Evolutionary conservation across 2,113 vertebrate species (phyloP), one percentile per base, ranked within the genome.

Genomic region (Sula dactylatra): DNA sequence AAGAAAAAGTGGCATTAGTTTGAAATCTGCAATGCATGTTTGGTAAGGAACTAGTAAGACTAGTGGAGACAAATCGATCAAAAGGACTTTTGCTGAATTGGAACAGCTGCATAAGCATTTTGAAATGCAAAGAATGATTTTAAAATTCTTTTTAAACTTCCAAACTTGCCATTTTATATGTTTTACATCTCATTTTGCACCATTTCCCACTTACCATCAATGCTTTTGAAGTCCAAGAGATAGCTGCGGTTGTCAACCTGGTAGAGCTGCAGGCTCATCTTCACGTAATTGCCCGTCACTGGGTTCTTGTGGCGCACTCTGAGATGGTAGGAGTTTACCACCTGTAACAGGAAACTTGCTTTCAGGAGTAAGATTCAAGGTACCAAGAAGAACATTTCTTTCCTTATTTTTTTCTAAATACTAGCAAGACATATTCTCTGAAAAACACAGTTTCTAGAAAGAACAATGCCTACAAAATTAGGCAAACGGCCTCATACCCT

Each of bases 231-330:
- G 97, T 99, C 99, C 90, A 99, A 98, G 82, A 99, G 99, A 94
- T 99, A 99, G 96, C 99, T 99, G 93, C 99, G 99, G 94, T 98
- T 99, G 98, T 99, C 99, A 94, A 99, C 99, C 96, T 99, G 99
- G 97, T 99, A 99, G n/a, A 99, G 99, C 96, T 99, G 99, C 87
- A 99, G 98, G 94, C 99, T 99, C 99, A 99, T 99, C 97, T 99
- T 99, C 96, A 99, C 99, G 22, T 99, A 98, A 92, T 98, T 99
- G 54, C 99, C 99, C 0, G 99, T 99, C 50, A 99, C 99, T 1
- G 99, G 99, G 94, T 99, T 99, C 98, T 98, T 99, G 92, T 98
- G 98, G 54, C 99, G 98, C 86, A 99, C 99, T 54, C 99, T 97
- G 84, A 99, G 98, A 76, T 99, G 99, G 96, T 99, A 99, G 21